These are phyloP conservation scores for Phalera bucephala DNA, from an alignment of 2,888 invertebrate species.

Conservation along the genomic window DNA sequence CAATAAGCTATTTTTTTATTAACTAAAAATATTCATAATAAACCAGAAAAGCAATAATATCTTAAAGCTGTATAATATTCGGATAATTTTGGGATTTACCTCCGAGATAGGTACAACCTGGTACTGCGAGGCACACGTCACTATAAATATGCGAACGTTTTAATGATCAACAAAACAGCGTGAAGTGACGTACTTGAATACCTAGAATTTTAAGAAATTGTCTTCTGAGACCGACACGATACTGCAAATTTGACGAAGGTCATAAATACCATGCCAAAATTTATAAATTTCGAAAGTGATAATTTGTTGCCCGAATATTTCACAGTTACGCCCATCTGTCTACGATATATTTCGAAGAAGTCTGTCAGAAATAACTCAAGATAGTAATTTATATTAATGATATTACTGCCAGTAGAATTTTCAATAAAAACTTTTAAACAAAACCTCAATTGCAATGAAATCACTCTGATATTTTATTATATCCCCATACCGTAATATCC, in stretches of 20 bases:
- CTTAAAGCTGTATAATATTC: neutral
- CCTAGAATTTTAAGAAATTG: neutral
- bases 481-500: too few species aligned
- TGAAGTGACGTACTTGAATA: neutral
- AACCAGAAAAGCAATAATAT: neutral
- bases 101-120: neutral
- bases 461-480: too few species aligned
- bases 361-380: too few species aligned
- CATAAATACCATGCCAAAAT: conserved; percentile 30
- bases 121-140: neutral
- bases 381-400: too few species aligned
- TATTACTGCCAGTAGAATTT: too few species aligned
- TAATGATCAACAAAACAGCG: conserved; percentile 1
- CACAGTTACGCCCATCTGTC: too few species aligned
- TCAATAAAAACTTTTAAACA: too few species aligned
- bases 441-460: too few species aligned
- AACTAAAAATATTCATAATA: neutral
- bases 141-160: conserved; percentile 1
- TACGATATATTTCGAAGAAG: too few species aligned
- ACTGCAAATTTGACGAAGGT: conserved; percentile 29
- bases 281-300: conserved; percentile 21
- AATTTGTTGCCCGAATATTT: conserved; percentile 5
- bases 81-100: neutral
- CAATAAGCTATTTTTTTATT: neutral
- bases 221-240: conserved; percentile 6